Evolutionary conservation across 1,140 invertebrate genomes (phyloP), one percentile per base, ranked within the genome.

Genomic region (Pseudomyrmex gracilis): DNA sequence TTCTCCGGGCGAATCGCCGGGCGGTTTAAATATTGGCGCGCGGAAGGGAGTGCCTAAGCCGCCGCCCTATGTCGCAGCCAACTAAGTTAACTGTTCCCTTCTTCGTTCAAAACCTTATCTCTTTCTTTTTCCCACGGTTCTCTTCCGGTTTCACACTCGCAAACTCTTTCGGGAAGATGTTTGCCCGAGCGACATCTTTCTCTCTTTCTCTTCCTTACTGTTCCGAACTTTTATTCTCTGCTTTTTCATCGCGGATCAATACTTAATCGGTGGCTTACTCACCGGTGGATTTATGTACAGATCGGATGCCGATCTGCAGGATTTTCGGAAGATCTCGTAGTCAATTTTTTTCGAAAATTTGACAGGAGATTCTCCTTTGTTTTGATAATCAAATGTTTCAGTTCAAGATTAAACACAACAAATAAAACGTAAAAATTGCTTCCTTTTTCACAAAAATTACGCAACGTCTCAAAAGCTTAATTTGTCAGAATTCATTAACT

Each of bases 241-340:
- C 90, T 92, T 90, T 90, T 91, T 91, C 88, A 90, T 88, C 83
- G 82, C 61, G 87, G 89, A 93, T 94, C 91, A 92, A 87, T 84
- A 87, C 92, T 93, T 93, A 94, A 93, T 94, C 93, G 91, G 80
- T 57, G 43, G 68, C 57, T 80, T 89, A 45, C 49, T 60, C 60
- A 10, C 34, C n/a, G n/a, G 60, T 8, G 17, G 61, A 71, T 82
- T 73, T 63, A 85, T 60, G 47, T 13, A 68, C 55, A 12, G 10
- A n/a, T n/a, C 60, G n/a, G n/a, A 73, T 15, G 12, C 24, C 76
- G 76, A 70, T 73, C 24, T 45, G n/a, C 60, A 53, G 34, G 55
- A 47, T 22, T 77, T 53, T 10, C 5, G 12, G 45, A 5, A 2
- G 47, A 53, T 67, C 53, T 22, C 24, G 34, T 45, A 53, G 24